phyloP scores from a whole-genome alignment of 2,113 vertebrate genomes.

The Pardalotus punctatus region DNA sequence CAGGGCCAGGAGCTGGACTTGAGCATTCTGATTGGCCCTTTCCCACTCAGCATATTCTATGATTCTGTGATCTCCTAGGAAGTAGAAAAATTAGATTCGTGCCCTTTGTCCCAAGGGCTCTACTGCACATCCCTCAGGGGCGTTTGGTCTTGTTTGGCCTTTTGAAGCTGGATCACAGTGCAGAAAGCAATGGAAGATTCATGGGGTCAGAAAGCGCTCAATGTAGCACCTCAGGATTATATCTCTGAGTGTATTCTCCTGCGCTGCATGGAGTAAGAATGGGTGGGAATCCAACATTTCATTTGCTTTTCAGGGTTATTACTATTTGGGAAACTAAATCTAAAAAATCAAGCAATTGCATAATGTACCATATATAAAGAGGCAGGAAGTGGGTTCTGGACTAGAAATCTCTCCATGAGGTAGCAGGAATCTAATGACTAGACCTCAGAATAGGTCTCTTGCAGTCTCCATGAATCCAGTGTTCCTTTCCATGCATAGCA shows the following conservation, averaged over 20 bases:
- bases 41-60: neutral
- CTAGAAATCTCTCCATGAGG: neutral
- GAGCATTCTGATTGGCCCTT: neutral
- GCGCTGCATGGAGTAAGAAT: accelerated
- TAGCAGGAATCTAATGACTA: neutral
- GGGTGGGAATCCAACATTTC: neutral
- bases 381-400: neutral
- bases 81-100: neutral
- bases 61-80: neutral
- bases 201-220: neutral
- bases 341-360: neutral
- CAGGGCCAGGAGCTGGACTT: neutral
- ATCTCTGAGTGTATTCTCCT: neutral
- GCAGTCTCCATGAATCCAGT: neutral
- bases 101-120: neutral
- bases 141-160: neutral
- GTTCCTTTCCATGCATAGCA: neutral
- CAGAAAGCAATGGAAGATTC: neutral
- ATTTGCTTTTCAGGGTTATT: neutral
- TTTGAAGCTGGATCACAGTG: neutral
- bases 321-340: neutral
- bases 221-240: accelerated
- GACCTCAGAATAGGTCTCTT: neutral
- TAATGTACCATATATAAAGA: neutral
- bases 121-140: neutral